Evolutionary conservation across 2,797 vertebrate genomes (phyloP), one percentile per base, ranked within the genome.

Genomic region (Lagocephalus sceleratus): DNA sequence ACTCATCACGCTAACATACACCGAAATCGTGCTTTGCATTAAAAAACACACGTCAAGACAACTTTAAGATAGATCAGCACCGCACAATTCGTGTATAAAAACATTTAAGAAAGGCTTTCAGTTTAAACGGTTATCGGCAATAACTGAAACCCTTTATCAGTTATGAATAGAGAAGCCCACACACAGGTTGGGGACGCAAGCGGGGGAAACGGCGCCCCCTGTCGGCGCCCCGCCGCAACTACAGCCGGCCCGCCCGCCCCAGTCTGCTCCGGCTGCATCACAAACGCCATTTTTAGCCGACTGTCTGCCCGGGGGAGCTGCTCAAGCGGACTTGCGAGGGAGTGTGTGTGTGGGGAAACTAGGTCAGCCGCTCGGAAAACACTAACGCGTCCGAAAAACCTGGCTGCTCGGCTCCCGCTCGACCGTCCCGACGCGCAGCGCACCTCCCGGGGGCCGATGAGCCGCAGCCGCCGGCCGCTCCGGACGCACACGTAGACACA

Each of bases 231-330:
- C 25, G 0, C 3, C 8, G 47, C 23, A 41, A 51, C 50, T 35
- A 41, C 79, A 68, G 2, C 45, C 38, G 12, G 12, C 16, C 51
- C 21, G 57, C 47, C 41, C 54, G 2, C 10, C 4, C 47, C 49
- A 12, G 42, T 43, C 40, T 43, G 42, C 42, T 22, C 15, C 7
- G 5, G 47, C 66, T 67, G 61, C 68, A 63, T 64, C 64, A 66
- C 62, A 54, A 70, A 64, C 82, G 85, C 82, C 85, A 87, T 88
- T 75, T 88, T 87, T 85, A 64, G 39, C 63, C 47, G 66, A 59
- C 60, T 53, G 51, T 20, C 49, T 32, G 29, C 2, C 7, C n/a
- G n/a, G n/a, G n/a, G n/a, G 6, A 76, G 73, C 58, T 66, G 58
- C 44, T 40, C 61, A 41, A 25, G 59, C 68, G 15, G 72, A 77